These are phyloP conservation scores for Labeo calbasu DNA, from an alignment of 2,797 vertebrate species.

Conservation along the genomic window DNA sequence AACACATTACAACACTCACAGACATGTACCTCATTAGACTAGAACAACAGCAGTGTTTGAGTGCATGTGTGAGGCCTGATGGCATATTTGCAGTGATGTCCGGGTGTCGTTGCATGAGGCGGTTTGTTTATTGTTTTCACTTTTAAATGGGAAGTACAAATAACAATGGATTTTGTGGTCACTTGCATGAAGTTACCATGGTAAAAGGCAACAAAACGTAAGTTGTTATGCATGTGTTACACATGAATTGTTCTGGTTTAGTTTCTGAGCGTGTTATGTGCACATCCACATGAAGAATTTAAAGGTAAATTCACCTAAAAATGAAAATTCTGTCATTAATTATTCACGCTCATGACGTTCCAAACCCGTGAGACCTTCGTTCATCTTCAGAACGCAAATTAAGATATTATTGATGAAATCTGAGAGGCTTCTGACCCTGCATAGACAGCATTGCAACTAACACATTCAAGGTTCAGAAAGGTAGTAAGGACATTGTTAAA, in stretches of 20 bases:
- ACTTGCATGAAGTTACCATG: not conserved
- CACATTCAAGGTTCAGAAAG: too few species aligned
- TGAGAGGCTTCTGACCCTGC: too few species aligned
- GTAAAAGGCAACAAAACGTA: not conserved
- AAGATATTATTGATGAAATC: too few species aligned
- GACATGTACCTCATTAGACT: constrained; percentile 40
- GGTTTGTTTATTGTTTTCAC: constrained; percentile 4
- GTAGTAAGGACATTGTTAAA: too few species aligned
- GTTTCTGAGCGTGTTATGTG: not conserved
- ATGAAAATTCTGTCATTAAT: too few species aligned
- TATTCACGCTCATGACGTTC: too few species aligned
- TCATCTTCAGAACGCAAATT: too few species aligned
- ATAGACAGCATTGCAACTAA: too few species aligned
- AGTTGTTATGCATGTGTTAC: not conserved
- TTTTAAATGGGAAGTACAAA: too few species aligned
- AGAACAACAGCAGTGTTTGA: constrained; percentile 17
- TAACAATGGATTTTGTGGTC: not conserved
- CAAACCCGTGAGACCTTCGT: too few species aligned
- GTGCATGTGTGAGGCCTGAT: not conserved
- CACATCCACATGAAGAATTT: not conserved
- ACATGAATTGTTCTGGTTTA: not conserved
- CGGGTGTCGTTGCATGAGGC: not conserved
- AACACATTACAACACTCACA: constrained; percentile 30
- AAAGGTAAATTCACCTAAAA: too few species aligned
- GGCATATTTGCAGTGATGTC: not conserved